Evolutionary conservation across 2,113 vertebrate genomes (phyloP).

Genomic region (Triplophysa siluroides): DNA sequence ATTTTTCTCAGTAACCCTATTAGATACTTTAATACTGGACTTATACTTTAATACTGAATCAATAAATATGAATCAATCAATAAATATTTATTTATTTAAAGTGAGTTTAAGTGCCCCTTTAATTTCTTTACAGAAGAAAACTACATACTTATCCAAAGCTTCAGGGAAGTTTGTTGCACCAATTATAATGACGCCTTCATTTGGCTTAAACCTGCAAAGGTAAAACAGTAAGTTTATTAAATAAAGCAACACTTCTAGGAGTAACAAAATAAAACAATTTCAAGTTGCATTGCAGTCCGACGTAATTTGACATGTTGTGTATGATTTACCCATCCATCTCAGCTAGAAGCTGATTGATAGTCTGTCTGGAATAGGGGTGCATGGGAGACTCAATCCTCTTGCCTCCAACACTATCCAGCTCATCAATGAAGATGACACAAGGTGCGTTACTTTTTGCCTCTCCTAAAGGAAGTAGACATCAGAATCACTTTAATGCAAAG

Average conservation of each 20-base stretch:
- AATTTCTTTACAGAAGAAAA: background rate
- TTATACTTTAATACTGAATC: no score
- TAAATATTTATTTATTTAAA: no score
- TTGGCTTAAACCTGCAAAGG: conserved; percentile 88
- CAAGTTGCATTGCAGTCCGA: background rate
- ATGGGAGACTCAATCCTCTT: conserved; percentile 98
- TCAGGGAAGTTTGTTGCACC: conserved; percentile 98
- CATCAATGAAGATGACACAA: conserved; percentile 98
- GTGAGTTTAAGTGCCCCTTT: background rate
- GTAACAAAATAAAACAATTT: background rate
- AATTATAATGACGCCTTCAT: conserved; percentile 97
- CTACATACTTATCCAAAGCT: conserved; percentile 93
- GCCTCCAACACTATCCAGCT: conserved; percentile 96
- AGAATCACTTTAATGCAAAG: background rate
- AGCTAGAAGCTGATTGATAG: conserved; percentile 97
- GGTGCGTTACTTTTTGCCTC: conserved; percentile 96
- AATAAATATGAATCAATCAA: background rate
- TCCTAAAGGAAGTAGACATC: conserved; percentile 66
- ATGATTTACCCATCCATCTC: conserved; percentile 94
- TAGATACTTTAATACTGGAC: no score
- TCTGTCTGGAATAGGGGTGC: conserved; percentile 98
- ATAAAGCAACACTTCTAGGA: background rate
- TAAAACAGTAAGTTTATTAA: conserved; percentile 2
- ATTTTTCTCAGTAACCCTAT: no score
- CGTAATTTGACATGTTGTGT: background rate